phyloP scores from a whole-genome alignment of 2,888 invertebrate species.

The Lithophane ornitopus region DNA sequence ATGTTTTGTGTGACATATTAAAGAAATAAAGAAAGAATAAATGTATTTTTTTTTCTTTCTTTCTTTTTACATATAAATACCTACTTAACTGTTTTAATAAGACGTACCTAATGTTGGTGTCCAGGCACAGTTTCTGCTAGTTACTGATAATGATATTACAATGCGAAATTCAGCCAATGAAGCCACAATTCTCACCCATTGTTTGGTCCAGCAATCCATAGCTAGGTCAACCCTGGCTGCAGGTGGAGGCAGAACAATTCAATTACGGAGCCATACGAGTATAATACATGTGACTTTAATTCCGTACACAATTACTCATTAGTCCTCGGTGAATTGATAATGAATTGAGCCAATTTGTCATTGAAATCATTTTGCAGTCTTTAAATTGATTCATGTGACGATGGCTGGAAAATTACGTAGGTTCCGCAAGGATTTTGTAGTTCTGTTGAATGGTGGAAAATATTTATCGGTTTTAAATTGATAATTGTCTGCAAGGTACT shows the following conservation, averaged over 20 bases:
- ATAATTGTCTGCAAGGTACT: neutral
- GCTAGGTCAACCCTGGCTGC: slow-evolving; percentile 36
- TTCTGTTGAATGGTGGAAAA: neutral
- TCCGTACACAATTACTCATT: slow-evolving; percentile 61
- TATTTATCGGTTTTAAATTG: neutral
- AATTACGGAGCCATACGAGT: slow-evolving; percentile 44
- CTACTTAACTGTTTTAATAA: neutral
- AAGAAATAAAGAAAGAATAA: no score
- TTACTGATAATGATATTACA: neutral
- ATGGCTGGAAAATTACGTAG: slow-evolving; percentile 6
- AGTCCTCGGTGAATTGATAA: slow-evolving; percentile 53
- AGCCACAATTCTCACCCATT: neutral
- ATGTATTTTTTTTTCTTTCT: no score
- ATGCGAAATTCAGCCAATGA: neutral
- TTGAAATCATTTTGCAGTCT: slow-evolving; percentile 38
- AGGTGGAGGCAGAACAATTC: slow-evolving; percentile 49
- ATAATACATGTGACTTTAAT: slow-evolving; percentile 53
- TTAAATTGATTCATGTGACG: slow-evolving; percentile 21
- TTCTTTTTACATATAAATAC: neutral
- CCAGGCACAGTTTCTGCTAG: neutral
- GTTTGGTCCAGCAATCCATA: neutral
- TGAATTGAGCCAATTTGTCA: slow-evolving; percentile 53
- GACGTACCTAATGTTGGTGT: neutral
- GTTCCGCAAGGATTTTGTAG: neutral
- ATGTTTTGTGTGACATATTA: neutral